Conservation (phyloP, 1,140 invertebrate genomes). For the Babylonia areolata region DNA sequence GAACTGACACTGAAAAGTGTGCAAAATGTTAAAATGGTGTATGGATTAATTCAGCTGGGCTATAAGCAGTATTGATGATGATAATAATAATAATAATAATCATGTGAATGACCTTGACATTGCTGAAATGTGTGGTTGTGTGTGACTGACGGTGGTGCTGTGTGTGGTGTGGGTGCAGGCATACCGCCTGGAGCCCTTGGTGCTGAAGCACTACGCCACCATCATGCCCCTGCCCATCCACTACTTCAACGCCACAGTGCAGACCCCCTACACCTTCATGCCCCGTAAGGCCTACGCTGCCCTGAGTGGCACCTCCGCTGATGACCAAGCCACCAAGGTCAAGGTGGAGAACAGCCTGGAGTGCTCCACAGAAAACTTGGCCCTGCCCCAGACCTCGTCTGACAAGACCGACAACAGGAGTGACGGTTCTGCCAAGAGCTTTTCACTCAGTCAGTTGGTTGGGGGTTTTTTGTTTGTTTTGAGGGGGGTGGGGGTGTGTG, state of each 20-base stretch:
- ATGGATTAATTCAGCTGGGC: too few relatives aligned
- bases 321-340: slow-evolving; percentile 19
- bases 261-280: slow-evolving; percentile 73
- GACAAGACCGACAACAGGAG: slow-evolving; percentile 7
- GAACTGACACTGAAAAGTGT: too few relatives aligned
- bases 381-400: not conserved
- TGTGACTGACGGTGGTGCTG: too few relatives aligned
- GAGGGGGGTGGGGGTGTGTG: too few relatives aligned
- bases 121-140: too few relatives aligned
- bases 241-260: slow-evolving; percentile 78
- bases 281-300: slow-evolving; percentile 67
- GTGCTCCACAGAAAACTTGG: slow-evolving; percentile 17
- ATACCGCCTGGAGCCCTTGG: slow-evolving; percentile 84
- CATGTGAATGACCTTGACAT: too few relatives aligned
- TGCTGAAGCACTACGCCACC: slow-evolving; percentile 82
- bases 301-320: slow-evolving; percentile 43
- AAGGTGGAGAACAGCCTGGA: slow-evolving; percentile 28
- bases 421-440: slow-evolving; percentile 23
- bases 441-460: slow-evolving; percentile 51
- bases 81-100: too few relatives aligned
- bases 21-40: too few relatives aligned
- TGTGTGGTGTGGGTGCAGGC: slow-evolving; percentile 75
- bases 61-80: too few relatives aligned
- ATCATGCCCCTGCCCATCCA: slow-evolving; percentile 83
- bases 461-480: too few relatives aligned